Conservation (phyloP, 2,888 invertebrate genomes). For the Cerastis rubricosa region DNA sequence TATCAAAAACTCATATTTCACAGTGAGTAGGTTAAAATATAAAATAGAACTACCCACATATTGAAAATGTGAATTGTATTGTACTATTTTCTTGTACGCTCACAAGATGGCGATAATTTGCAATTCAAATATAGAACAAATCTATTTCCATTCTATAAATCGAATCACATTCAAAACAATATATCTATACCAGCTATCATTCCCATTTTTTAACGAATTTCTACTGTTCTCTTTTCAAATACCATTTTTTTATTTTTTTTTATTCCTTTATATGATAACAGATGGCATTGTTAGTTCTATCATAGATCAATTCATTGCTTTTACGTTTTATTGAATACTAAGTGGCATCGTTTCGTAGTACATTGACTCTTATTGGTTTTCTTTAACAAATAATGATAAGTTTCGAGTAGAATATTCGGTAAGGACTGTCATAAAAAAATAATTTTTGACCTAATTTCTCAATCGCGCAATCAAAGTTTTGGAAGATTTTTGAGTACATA, state of each 20-base stretch:
- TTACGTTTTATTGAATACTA: conserved; percentile 5
- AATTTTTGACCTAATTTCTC: conserved; percentile 51
- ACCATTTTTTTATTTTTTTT: background rate
- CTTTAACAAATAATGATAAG: background rate
- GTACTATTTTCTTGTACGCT: conserved; percentile 5
- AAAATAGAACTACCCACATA: conserved; percentile 35
- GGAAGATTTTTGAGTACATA: conserved; percentile 21
- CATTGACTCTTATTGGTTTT: background rate
- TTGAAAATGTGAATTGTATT: background rate
- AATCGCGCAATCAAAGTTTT: conserved; percentile 78
- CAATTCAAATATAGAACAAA: conserved; percentile 29
- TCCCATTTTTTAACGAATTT: background rate
- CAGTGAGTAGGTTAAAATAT: background rate
- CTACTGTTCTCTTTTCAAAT: conserved; percentile 13
- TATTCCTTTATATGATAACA: conserved; percentile 40
- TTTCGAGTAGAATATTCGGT: background rate
- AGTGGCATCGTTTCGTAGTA: rapidly evolving
- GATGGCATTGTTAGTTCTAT: conserved; percentile 52
- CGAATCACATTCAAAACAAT: conserved; percentile 8
- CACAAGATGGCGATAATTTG: conserved; percentile 37
- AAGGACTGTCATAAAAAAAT: conserved; percentile 6
- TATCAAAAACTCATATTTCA: conserved; percentile 15
- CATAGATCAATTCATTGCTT: background rate
- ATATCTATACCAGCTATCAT: too few species aligned
- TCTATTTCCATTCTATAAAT: background rate